phyloP scores from a whole-genome alignment of 2,113 vertebrate genomes.

The Serinus canaria region DNA sequence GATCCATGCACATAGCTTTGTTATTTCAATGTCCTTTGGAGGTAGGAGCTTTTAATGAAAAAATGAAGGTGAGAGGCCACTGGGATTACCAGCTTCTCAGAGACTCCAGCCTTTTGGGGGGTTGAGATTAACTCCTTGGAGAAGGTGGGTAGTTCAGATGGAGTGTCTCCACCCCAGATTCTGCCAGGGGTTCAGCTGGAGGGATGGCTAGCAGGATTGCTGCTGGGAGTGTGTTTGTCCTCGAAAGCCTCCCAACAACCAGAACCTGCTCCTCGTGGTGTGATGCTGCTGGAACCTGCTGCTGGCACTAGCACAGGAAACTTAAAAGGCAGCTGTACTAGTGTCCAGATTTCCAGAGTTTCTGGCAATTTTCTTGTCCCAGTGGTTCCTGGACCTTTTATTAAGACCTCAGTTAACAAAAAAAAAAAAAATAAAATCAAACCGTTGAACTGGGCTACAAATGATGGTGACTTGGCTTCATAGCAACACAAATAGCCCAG shows the following conservation, averaged over 20 bases:
- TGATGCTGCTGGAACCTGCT: rapidly evolving
- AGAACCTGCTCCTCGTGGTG: rapidly evolving
- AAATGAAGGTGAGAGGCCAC: neutral
- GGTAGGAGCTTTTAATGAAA: neutral
- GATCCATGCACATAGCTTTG: neutral
- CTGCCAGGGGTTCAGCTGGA: neutral
- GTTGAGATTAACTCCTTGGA: neutral
- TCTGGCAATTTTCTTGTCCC: neutral
- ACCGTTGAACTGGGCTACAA: neutral
- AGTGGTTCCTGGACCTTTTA: neutral
- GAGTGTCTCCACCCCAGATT: neutral
- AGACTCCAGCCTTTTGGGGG: neutral
- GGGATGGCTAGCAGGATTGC: neutral
- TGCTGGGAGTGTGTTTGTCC: neutral
- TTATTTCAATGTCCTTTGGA: neutral
- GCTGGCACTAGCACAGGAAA: neutral
- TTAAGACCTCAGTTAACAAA: slow-evolving; percentile 8
- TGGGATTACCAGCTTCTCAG: neutral
- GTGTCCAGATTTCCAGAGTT: neutral
- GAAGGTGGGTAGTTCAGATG: neutral
- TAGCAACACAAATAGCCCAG: neutral
- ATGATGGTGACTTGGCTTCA: neutral
- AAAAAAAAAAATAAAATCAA: neutral
- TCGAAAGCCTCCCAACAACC: rapidly evolving
- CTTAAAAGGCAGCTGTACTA: neutral